A percentile compares a stretch with the other conserved stretches of the same genome.
Evolutionary conservation across 2,888 invertebrate species (phyloP).

Genomic region (Acleris holmiana): DNA sequence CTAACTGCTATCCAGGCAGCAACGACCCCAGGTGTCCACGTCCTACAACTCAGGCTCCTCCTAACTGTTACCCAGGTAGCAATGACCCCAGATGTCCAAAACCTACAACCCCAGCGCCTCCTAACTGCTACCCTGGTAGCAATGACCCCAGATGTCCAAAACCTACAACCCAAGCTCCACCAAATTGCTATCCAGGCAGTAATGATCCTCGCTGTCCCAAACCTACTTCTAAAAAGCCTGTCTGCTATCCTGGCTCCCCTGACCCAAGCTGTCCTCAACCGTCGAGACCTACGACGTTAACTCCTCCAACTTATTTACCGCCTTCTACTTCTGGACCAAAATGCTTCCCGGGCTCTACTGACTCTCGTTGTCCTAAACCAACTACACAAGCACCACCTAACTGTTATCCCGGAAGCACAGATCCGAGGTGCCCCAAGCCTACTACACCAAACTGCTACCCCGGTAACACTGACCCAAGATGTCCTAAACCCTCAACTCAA

Average conservation of each 20-base stretch:
- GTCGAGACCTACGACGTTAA: constrained; percentile 43
- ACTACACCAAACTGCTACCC: constrained; percentile 43
- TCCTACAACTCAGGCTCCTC: constrained; percentile 50
- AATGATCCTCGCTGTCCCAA: constrained; percentile 49
- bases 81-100: constrained; percentile 48
- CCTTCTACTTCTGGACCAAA: constrained; percentile 42
- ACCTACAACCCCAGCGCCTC: constrained; percentile 44
- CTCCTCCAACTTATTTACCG: constrained; percentile 44
- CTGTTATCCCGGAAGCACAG: constrained; percentile 47
- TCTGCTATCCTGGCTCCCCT: constrained; percentile 49
- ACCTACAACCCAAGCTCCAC: constrained; percentile 45
- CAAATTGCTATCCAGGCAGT: constrained; percentile 49
- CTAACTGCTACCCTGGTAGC: constrained; percentile 53
- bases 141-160: constrained; percentile 46
- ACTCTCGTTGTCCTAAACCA: constrained; percentile 51
- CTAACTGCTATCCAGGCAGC: constrained; percentile 53
- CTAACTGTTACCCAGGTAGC: constrained; percentile 45
- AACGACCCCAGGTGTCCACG: constrained; percentile 46
- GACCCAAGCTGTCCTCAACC: constrained; percentile 56
- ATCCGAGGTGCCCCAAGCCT: constrained; percentile 44
- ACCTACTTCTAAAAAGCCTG: constrained; percentile 43
- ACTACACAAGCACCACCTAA: constrained; percentile 43
- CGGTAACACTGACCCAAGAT: constrained; percentile 45
- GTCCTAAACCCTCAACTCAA: constrained; percentile 42
- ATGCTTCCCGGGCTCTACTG: constrained; percentile 57